Percentiles rank a stretch among this genome's conserved stretches.
Evolutionary conservation across 1,140 invertebrate genomes (phyloP).

Genomic region (Macrocentrus cingulum): DNA sequence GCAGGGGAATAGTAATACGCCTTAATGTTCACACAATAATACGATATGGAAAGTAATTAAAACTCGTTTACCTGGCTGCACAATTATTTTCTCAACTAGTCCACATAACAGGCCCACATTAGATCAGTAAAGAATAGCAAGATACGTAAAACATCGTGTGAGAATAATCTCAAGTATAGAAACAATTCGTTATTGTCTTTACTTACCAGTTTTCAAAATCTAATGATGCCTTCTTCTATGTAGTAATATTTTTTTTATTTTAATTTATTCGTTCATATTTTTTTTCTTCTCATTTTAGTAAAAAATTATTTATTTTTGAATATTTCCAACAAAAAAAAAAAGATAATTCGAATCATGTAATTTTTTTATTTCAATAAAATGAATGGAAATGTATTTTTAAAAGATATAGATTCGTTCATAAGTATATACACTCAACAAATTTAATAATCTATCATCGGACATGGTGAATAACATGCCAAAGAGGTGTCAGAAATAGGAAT

Average conservation of each 20-base stretch:
- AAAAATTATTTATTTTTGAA: too few species aligned
- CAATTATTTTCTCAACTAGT: constrained; percentile 30
- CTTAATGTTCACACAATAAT: neutral
- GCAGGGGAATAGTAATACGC: too few species aligned
- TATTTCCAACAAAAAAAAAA: too few species aligned
- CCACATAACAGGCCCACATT: constrained; percentile 23
- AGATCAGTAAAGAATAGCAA: constrained; percentile 22
- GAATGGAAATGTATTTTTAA: too few species aligned
- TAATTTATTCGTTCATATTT: neutral
- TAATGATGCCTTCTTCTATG: constrained; percentile 8
- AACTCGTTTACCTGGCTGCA: constrained; percentile 24
- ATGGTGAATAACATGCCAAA: neutral
- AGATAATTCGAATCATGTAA: too few species aligned
- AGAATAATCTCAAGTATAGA: constrained; percentile 22
- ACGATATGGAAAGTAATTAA: constrained; percentile 29
- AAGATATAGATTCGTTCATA: too few species aligned
- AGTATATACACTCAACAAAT: too few species aligned
- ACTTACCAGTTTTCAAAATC: constrained; percentile 19
- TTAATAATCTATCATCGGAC: neutral
- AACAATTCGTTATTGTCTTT: constrained; percentile 32
- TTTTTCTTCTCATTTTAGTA: neutral
- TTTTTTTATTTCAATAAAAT: too few species aligned
- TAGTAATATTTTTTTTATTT: neutral
- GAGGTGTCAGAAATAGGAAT: constrained; percentile 1
- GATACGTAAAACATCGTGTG: constrained; percentile 15